A percentile compares a stretch with the other conserved stretches of the same genome.
These are phyloP conservation scores for Zapornia atra DNA, from an alignment of 2,113 vertebrate species.

Conservation along the genomic window DNA sequence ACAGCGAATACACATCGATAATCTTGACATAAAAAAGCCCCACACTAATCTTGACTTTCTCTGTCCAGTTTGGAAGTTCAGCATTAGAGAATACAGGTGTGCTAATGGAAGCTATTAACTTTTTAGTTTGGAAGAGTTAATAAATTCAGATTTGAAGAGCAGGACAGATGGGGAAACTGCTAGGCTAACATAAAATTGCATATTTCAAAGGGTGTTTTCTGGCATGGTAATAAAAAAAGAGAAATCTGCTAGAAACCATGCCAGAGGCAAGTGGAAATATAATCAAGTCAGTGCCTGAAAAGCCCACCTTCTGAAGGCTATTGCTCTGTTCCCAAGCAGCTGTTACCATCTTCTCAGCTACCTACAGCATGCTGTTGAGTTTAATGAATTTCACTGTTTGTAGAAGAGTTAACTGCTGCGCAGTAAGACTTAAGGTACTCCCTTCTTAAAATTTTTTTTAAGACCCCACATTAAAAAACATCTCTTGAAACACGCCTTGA, in stretches of 20 bases:
- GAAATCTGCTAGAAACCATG: constrained; percentile 30
- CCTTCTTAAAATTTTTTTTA: background rate
- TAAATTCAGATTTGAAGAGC: constrained; percentile 4
- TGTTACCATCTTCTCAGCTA: constrained; percentile 30
- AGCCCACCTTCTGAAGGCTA: constrained; percentile 8
- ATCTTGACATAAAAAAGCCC: background rate
- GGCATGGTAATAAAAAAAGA: constrained; percentile 23
- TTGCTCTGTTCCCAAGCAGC: background rate
- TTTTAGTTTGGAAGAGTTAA: constrained; percentile 17
- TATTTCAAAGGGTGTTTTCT: constrained; percentile 49
- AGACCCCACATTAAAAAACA: background rate
- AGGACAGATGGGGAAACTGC: constrained; percentile 44
- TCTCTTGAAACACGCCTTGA: background rate
- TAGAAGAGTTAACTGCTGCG: background rate
- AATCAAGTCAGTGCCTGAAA: constrained; percentile 13
- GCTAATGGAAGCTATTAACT: background rate
- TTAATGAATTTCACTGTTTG: background rate
- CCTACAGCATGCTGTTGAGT: background rate
- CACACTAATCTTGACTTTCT: background rate
- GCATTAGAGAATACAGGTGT: background rate
- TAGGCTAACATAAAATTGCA: constrained; percentile 10
- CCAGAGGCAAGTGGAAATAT: constrained; percentile 37
- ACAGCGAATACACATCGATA: background rate
- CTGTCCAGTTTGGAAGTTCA: background rate
- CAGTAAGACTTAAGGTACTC: background rate